Conservation (phyloP, 1,140 invertebrate genomes). For the Hycleus cichorii region DNA sequence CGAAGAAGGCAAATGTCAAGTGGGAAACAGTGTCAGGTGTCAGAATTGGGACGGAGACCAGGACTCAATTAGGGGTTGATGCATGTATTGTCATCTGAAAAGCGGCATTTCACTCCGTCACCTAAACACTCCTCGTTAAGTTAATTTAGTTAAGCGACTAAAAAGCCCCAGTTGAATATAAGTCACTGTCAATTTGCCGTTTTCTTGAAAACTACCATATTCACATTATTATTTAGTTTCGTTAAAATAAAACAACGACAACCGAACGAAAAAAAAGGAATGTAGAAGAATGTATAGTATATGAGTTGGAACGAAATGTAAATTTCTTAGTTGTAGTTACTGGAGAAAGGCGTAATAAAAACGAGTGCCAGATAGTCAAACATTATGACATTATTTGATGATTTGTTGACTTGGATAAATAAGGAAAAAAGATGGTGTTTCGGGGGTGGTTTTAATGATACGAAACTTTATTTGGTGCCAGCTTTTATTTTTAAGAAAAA, state of each 20-base stretch:
- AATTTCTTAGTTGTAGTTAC: no score
- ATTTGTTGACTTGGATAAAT: no score
- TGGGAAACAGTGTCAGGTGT: conserved; percentile 31
- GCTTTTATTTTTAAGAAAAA: conserved; percentile 1
- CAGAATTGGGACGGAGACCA: conserved; percentile 20
- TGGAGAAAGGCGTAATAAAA: no score
- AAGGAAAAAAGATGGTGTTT: no score
- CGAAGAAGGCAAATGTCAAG: conserved; percentile 26
- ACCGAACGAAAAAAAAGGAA: no score
- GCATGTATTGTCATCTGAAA: conserved; percentile 24
- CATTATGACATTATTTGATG: no score
- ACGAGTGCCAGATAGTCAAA: no score
- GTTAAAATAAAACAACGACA: no score
- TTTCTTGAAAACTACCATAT: conserved; percentile 10
- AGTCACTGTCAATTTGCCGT: conserved; percentile 11
- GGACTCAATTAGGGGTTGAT: conserved; percentile 30
- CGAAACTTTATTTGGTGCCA: no score
- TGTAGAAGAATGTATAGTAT: no score
- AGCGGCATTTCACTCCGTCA: conserved; percentile 29
- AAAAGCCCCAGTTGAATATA: conserved; percentile 14
- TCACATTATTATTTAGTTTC: neutral
- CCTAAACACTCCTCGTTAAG: conserved; percentile 33
- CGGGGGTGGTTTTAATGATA: no score
- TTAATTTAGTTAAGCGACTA: conserved; percentile 28
- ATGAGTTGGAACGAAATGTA: no score